These are phyloP conservation scores for Drosophila longiperda DNA, from an alignment of 2,888 invertebrate genomes.

Conservation along the genomic window DNA sequence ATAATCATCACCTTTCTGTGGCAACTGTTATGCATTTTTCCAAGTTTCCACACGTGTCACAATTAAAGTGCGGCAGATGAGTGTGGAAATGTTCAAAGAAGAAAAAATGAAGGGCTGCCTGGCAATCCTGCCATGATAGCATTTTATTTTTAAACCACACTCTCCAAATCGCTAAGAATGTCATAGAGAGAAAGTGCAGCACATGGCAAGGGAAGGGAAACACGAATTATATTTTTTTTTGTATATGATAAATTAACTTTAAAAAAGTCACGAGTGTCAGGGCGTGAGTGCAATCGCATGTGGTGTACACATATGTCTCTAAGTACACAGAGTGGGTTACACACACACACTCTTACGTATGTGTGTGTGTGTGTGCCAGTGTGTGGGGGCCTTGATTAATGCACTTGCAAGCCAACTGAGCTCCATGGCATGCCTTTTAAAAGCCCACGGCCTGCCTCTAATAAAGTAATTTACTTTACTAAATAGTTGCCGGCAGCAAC, in stretches of 20 bases:
- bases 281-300: slow-evolving; percentile 71
- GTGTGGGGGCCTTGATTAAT: slow-evolving; percentile 76
- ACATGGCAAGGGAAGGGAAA: slow-evolving; percentile 13
- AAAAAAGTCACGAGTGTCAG: slow-evolving; percentile 79
- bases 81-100: slow-evolving; percentile 29
- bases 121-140: slow-evolving; percentile 37
- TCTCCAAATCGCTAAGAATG: slow-evolving; percentile 22
- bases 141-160: slow-evolving; percentile 51
- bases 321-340: slow-evolving; percentile 32
- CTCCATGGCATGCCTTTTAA: slow-evolving; percentile 51
- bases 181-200: slow-evolving; percentile 52
- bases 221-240: slow-evolving; percentile 11
- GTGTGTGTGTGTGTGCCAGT: slow-evolving; percentile 30
- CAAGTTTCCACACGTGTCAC: slow-evolving; percentile 66
- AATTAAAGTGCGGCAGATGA: slow-evolving; percentile 62
- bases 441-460: slow-evolving; percentile 64
- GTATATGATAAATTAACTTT: slow-evolving; percentile 74
- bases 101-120: slow-evolving; percentile 64
- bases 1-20: slow-evolving; percentile 73
- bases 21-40: slow-evolving; percentile 62
- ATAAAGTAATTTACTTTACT: slow-evolving; percentile 78
- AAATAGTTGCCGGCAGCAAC: slow-evolving; percentile 75
- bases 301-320: slow-evolving; percentile 44
- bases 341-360: slow-evolving; percentile 5
- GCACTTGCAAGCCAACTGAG: slow-evolving; percentile 64